Conservation (phyloP, 2,888 invertebrate genomes). For the Drosophila leonis region DNA sequence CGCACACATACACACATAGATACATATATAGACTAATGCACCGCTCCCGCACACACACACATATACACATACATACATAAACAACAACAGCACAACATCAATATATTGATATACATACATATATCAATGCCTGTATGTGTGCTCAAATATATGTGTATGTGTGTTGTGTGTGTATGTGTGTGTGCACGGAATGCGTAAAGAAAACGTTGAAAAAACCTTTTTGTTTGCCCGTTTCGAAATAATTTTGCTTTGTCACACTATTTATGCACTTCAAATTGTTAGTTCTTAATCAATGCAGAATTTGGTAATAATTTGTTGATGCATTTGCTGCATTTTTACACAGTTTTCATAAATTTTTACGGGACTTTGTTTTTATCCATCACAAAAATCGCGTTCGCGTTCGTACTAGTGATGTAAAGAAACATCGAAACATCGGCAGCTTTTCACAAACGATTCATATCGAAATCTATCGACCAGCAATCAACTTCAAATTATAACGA, state of each 20-base stretch:
- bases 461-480: conserved; percentile 15
- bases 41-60: conserved; percentile 58
- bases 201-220: conserved; percentile 71
- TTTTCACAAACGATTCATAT: conserved; percentile 35
- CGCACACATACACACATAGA: conserved; percentile 28
- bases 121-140: conserved; percentile 73
- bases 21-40: conserved; percentile 59
- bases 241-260: conserved; percentile 54
- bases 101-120: conserved; percentile 79
- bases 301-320: conserved; percentile 51
- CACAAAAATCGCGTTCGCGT: conserved; percentile 68
- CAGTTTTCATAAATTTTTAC: conserved; percentile 60
- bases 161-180: conserved; percentile 35
- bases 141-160: conserved; percentile 40
- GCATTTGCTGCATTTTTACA: conserved; percentile 64
- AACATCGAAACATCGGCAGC: conserved; percentile 37
- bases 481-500: conserved; percentile 8
- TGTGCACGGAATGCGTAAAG: conserved; percentile 78
- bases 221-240: conserved; percentile 57
- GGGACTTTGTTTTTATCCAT: conserved; percentile 79
- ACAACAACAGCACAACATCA: conserved; percentile 75
- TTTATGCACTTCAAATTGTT: conserved; percentile 61
- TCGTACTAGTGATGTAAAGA: conserved; percentile 57
- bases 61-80: conserved; percentile 34
- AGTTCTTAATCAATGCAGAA: conserved; percentile 56